These are phyloP conservation scores for Dasyurus viverrinus DNA, from an alignment of 2,113 vertebrate species.

Conservation along the genomic window DNA sequence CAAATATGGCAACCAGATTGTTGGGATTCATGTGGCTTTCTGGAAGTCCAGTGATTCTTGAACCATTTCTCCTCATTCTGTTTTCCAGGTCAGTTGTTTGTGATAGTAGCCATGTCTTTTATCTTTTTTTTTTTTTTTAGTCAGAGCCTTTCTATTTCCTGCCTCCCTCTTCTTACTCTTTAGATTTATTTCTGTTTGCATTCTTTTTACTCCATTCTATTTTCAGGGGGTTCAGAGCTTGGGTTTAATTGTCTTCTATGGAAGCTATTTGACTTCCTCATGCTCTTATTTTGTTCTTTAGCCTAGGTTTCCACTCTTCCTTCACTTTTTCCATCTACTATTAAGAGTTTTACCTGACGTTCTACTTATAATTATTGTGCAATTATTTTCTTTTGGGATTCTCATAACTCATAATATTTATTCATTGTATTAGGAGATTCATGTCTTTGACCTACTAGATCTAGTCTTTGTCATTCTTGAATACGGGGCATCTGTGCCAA, in stretches of 20 bases:
- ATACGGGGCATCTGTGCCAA: neutral
- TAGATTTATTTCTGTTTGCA: neutral
- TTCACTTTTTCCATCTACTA: neutral
- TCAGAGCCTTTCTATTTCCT: neutral
- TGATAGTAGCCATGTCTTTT: neutral
- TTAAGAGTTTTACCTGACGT: neutral
- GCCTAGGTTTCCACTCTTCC: neutral
- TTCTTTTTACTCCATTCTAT: neutral
- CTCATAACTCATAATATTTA: neutral
- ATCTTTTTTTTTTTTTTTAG: neutral
- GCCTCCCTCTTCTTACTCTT: neutral
- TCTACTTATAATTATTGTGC: too few species aligned
- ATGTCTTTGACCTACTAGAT: neutral
- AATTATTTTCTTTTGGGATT: neutral
- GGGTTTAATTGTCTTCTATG: neutral
- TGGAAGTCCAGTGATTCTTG: too few species aligned
- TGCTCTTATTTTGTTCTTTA: neutral
- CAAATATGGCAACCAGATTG: neutral
- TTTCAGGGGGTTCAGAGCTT: neutral
- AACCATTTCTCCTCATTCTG: neutral
- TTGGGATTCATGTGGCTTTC: neutral
- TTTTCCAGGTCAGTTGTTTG: neutral
- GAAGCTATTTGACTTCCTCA: neutral
- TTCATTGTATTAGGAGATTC: neutral
- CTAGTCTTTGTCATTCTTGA: neutral